Evolutionary conservation across 1,140 invertebrate genomes (phyloP).

Genomic region (Mya arenaria): DNA sequence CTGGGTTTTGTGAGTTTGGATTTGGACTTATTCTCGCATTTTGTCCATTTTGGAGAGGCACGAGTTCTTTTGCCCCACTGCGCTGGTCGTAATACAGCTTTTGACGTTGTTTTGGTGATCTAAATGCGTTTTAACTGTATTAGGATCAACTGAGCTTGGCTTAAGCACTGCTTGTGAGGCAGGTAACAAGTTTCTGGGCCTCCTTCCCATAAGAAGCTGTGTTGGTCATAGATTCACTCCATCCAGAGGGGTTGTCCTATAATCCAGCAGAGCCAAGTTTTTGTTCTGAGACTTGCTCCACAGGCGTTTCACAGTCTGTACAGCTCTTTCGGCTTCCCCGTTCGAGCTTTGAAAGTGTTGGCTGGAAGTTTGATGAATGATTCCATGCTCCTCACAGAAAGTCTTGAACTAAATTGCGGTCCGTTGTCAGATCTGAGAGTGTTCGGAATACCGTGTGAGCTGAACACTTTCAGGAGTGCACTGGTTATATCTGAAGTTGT

Average conservation of each 20-base stretch:
- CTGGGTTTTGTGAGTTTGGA: too few species aligned
- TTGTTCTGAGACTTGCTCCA: slow-evolving; percentile 31
- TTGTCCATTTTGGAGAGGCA: too few species aligned
- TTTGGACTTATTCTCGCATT: too few species aligned
- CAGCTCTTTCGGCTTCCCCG: slow-evolving; percentile 59
- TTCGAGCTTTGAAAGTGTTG: slow-evolving; percentile 59
- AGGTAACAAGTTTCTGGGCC: slow-evolving; percentile 57
- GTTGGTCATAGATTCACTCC: slow-evolving; percentile 55
- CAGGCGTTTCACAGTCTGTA: slow-evolving; percentile 60
- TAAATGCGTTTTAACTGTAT: slow-evolving; percentile 36
- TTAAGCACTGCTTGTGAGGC: slow-evolving; percentile 24
- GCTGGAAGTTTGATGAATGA: slow-evolving; percentile 59
- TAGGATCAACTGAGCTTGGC: slow-evolving; percentile 36
- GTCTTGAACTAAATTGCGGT: slow-evolving; percentile 77
- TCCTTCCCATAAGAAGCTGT: slow-evolving; percentile 63
- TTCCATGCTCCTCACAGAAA: slow-evolving; percentile 57
- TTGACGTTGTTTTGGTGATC: slow-evolving; percentile 48
- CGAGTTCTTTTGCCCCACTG: too few species aligned
- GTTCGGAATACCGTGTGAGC: slow-evolving; percentile 43
- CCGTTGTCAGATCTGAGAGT: slow-evolving; percentile 80
- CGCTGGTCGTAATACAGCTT: slow-evolving; percentile 49
- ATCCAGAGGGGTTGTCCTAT: slow-evolving; percentile 60
- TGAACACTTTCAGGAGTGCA: slow-evolving; percentile 35
- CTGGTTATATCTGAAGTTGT: slow-evolving; percentile 34
- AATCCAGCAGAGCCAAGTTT: slow-evolving; percentile 52